These are phyloP conservation scores for Lutjanus argentimaculatus DNA, from an alignment of 2,797 vertebrate species.

Conservation along the genomic window DNA sequence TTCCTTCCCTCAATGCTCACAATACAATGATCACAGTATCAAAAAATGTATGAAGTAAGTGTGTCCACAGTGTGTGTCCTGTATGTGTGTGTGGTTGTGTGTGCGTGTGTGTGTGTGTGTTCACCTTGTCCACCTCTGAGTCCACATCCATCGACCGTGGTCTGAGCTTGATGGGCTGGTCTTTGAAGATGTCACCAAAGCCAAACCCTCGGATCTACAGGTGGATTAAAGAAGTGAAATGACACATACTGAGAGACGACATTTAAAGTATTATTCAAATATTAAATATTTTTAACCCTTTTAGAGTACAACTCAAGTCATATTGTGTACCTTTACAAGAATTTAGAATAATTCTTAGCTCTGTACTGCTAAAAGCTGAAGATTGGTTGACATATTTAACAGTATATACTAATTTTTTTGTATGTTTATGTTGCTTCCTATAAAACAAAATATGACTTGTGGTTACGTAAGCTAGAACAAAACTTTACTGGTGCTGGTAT, in stretches of 20 bases:
- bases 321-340: too few relatives aligned
- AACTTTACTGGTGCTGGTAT: too few relatives aligned
- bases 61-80: not conserved
- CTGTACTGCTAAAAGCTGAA: too few relatives aligned
- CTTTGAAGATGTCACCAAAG: conserved; percentile 99
- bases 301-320: too few relatives aligned
- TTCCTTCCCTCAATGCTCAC: conserved; percentile 56
- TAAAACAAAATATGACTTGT: too few relatives aligned
- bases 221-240: not conserved
- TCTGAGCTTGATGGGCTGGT: conserved; percentile 95
- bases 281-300: too few relatives aligned
- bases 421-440: too few relatives aligned
- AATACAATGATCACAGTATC: conserved; percentile 45
- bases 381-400: too few relatives aligned
- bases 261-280: not conserved
- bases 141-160: conserved; percentile 95
- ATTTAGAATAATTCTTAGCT: too few relatives aligned
- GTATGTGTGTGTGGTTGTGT: conserved; percentile 24
- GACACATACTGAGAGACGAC: not conserved
- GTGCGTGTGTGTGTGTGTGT: conserved; percentile 29
- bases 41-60: conserved; percentile 19
- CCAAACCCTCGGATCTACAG: conserved; percentile 89
- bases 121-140: conserved; percentile 90
- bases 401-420: too few relatives aligned
- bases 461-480: too few relatives aligned